Evolutionary conservation across 2,797 vertebrate species (phyloP), one percentile per base, ranked within the genome.

Genomic region (Sebastes wilsoni): DNA sequence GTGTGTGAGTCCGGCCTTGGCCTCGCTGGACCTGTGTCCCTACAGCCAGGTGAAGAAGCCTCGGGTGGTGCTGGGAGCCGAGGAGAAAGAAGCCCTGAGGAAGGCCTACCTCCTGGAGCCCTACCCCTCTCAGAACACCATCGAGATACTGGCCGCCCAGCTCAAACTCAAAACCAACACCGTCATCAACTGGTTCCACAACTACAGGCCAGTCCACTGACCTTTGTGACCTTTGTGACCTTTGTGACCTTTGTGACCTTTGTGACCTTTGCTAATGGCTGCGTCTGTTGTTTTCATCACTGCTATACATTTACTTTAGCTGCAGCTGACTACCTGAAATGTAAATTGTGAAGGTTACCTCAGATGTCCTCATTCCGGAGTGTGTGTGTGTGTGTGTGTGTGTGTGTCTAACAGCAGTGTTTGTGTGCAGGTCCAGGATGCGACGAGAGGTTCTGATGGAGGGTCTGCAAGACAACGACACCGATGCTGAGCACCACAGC

Each of bases 171-270:
- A 97, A 93, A 99, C 98, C 88, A 99, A 99, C 96, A 99, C 99
- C 0, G 98, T 99, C 93, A 99, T 99, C 96, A 99, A 99, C 95
- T 99, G 99, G 99, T 99, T 99, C 95, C 99, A 99, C 94, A 99
- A 99, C 94, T 99, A 99, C 97, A 98, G 99, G 98, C 97, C 87
- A 91, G 94, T 92, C 28, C 46, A 28, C 0, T 66, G 8, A 36
- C 36, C 2, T 70, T 38, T 71, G 2, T 59, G 38, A 42, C 3
- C 22, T 66, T 36, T 71, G 25, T 34, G 36, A 36, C 36, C 36
- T 36, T 12, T 36, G 36, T 42, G 36, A 38, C 36, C 36, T 38
- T 38, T 38, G 13, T 67, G 34, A 36, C 34, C 34, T 38, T 38
- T 38, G 12, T 67, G 38, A 42, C 3, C 22, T 66, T 42, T 71